phyloP scores from a whole-genome alignment of 2,888 invertebrate genomes.

The Augiades crinisus region DNA sequence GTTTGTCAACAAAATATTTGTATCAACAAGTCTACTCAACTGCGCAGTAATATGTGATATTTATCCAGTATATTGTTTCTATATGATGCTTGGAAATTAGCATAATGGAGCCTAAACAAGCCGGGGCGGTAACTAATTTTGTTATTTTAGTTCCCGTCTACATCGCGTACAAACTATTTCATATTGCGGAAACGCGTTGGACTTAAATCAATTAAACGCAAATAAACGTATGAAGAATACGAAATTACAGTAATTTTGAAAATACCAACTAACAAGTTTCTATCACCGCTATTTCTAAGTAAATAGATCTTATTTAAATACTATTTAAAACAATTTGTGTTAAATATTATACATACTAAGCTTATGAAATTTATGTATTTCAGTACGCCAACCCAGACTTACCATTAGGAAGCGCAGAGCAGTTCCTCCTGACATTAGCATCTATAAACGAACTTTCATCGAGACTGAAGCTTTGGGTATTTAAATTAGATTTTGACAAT shows the following conservation, averaged over 20 bases:
- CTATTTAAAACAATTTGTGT: no score
- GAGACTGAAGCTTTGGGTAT: conserved; percentile 97
- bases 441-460: conserved; percentile 97
- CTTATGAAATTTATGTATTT: no score
- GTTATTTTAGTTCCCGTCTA: conserved; percentile 22
- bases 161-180: conserved; percentile 4
- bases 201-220: no score
- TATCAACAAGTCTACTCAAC: conserved; percentile 7
- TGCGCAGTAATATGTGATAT: conserved; percentile 1
- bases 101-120: conserved; percentile 24
- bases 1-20: neutral
- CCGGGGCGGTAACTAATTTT: conserved; percentile 20
- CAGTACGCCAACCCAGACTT: conserved; percentile 92
- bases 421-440: conserved; percentile 97
- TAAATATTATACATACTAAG: no score
- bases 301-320: no score
- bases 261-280: no score
- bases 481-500: conserved; percentile 98
- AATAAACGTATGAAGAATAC: no score
- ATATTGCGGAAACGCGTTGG: neutral
- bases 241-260: no score
- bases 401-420: conserved; percentile 97
- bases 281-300: no score
- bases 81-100: conserved; percentile 23
- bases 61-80: conserved; percentile 24